Base-by-base conservation (phyloP, 2,797 vertebrate genomes). In the Pseudochromis fuscus region DNA sequence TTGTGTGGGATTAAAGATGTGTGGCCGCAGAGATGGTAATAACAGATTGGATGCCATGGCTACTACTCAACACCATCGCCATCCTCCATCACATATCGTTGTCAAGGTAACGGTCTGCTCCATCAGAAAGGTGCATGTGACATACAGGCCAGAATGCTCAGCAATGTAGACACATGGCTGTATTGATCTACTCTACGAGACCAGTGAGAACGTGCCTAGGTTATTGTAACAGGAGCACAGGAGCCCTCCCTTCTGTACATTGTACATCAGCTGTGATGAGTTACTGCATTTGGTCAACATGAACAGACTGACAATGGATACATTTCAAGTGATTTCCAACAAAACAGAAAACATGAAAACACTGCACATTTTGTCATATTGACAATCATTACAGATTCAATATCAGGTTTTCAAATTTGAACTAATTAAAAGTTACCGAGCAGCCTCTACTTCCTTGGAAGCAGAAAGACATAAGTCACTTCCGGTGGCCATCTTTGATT, bases 61-160 rank as follows among this genome's bases (percentile, higher is more conserved):
- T 79, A 86, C 83, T 46, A 55, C 72, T 65, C 51, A 24, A 63
- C 72, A 73, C 53, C 59, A 72, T 51, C 67, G 8, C 53, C 66
- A 56, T 61, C 53, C 65, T 75, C 52, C 48, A 33, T 81, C 67
- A 58, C 53, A 33, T 31, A 49, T 46, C 63, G 91, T 91, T 88
- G 88, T 86, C 89, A 88, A 7, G 82, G 88, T 70, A 91, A 91
- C 85, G 25, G 28, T n/a, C 12, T 51, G 62, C 56, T 72, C 56
- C 10, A 2, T 59, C 5, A 15, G 79, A 73, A 42, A 55, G 60
- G n/a, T 50, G 16, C 76, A 66, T 44, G 56, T 76, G 76, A 87
- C 44, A 24, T 45, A n/a, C n/a, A 65, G 58, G 82, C 62, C 79
- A 60, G 76, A 66, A 56, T 27, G 28, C 65, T 77, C 21, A 12